Base-by-base conservation (phyloP, 2,113 vertebrate genomes). In the Zingel zingel region DNA sequence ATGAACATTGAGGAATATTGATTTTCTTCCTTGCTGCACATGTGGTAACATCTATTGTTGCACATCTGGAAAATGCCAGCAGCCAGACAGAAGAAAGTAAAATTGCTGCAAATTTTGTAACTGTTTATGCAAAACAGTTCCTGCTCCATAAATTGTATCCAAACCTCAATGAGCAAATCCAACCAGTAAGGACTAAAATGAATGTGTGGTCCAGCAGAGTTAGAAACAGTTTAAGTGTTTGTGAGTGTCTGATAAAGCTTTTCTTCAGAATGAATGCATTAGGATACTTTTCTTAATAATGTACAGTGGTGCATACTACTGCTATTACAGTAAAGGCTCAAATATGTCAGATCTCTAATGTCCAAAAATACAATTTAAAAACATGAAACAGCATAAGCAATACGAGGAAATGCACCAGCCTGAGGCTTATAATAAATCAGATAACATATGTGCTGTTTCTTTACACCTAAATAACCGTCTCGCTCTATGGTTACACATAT, bases 81-180 rank as follows among this genome's bases (percentile, higher is more conserved):
- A 90, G 90, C 85, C 74, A 91, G 83, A 91, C 69, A 91, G 79
- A 91, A 90, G 70, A 90, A 81, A 80, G 86, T 89, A 57, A 94
- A 94, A 95, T 93, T 91, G 92, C 89, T 77, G 70, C 86, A 93
- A 85, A 94, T 92, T 93, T 90, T 56, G 81, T 88, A 91, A 90
- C 85, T 94, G 83, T 92, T 95, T 94, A 95, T 95, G 94, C 89
- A 95, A 94, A 96, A 90, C 64, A 93, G 91, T 89, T 90, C 82
- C 79, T 86, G 88, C 64, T 64, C 86, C 85, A 83, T 83, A 86
- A 92, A 90, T 86, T 88, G 83, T 64, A 73, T 84, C 82, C 94
- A 92, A 91, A 86, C 82, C 50, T 87, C 79, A 91, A 85, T 89
- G 76, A 86, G 85, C 36, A 67, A 71, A 47, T 68, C 16, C 6